Conservation (phyloP, 2,797 vertebrate genomes). For the Scarus forsteni region DNA sequence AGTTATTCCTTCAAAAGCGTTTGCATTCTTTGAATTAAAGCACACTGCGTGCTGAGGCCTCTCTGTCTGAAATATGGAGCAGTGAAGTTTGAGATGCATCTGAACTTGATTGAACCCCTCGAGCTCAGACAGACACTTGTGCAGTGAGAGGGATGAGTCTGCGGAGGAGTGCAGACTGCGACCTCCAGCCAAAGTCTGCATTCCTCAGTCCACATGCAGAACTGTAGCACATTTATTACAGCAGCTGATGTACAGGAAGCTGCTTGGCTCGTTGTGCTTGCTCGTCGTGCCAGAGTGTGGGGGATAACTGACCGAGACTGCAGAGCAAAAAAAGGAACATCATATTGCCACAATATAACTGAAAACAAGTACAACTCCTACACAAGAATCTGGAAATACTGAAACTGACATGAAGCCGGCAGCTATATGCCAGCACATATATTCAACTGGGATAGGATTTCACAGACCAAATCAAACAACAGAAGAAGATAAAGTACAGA, state of each 20-base stretch:
- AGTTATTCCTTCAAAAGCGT: background rate
- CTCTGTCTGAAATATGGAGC: constrained; percentile 5
- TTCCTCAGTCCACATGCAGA: constrained; percentile 56
- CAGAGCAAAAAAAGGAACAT: constrained; percentile 47
- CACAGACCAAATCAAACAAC: constrained; percentile 32
- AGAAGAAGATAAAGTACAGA: background rate
- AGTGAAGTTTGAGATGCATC: constrained; percentile 28
- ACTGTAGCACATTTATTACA: constrained; percentile 83
- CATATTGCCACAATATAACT: constrained; percentile 14
- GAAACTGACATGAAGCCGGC: constrained; percentile 34
- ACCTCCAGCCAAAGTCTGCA: constrained; percentile 75
- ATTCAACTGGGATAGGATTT: constrained; percentile 44
- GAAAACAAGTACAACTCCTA: constrained; percentile 27
- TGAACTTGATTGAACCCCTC: constrained; percentile 61
- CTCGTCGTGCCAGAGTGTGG: constrained; percentile 51
- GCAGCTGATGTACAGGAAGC: constrained; percentile 85
- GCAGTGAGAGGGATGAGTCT: constrained; percentile 43
- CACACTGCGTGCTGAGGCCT: background rate
- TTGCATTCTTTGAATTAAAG: constrained; percentile 12
- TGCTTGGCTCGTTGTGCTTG: constrained; percentile 59
- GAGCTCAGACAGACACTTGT: constrained; percentile 54
- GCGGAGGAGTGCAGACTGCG: constrained; percentile 59
- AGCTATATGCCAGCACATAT: constrained; percentile 24
- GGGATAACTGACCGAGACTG: constrained; percentile 33
- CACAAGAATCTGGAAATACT: constrained; percentile 22